These are phyloP conservation scores for Drosophila hamatofila DNA, from an alignment of 2,888 invertebrate species.

Conservation along the genomic window DNA sequence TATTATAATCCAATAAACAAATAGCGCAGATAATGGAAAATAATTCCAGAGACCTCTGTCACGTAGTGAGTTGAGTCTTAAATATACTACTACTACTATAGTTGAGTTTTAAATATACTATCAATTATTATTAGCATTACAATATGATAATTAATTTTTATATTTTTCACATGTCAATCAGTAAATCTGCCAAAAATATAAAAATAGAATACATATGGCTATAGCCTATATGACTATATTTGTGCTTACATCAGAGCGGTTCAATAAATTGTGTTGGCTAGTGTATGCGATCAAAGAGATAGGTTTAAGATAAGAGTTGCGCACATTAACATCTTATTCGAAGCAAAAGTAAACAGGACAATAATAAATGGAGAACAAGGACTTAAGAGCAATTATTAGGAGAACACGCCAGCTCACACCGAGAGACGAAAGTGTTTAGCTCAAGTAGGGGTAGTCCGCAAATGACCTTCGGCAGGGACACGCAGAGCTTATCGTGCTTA, in stretches of 20 bases:
- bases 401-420: slow-evolving; percentile 30
- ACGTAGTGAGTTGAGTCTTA: too few species aligned
- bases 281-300: slow-evolving; percentile 7
- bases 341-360: background rate
- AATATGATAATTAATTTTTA: too few species aligned
- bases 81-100: too few species aligned
- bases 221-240: background rate
- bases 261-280: background rate
- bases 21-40: background rate
- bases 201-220: background rate
- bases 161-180: background rate
- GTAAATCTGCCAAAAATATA: background rate
- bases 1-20: too few species aligned
- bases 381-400: slow-evolving; percentile 5
- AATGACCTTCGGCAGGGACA: slow-evolving; percentile 25
- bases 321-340: slow-evolving; percentile 21
- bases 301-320: slow-evolving; percentile 15
- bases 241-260: background rate
- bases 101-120: too few species aligned
- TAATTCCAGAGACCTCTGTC: background rate
- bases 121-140: background rate
- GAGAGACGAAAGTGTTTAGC: background rate
- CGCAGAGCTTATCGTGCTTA: background rate
- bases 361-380: background rate
- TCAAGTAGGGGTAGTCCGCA: background rate